Evolutionary conservation across 2,113 vertebrate species (phyloP), one percentile per base, ranked within the genome.

Genomic region (Anoura caudifer): DNA sequence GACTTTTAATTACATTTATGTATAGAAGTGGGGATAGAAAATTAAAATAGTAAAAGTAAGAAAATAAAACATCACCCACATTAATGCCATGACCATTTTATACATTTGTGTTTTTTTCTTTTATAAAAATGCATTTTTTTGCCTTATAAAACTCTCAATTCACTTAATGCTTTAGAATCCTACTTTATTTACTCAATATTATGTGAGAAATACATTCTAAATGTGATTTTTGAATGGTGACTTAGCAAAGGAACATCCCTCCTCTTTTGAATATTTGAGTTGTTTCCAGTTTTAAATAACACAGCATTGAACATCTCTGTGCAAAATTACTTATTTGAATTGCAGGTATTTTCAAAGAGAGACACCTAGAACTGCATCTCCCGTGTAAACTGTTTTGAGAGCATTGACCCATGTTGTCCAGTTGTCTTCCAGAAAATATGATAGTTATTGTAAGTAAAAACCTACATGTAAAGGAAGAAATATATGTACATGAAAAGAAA

Each of bases 1-100:
- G 47, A 28, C 70, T 87, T 83, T 97, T 92, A 95, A 95, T 96
- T 93, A 73, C 7, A 70, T 56, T 24, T 31, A 28, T 41, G 11
- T 80, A 72, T 59, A 76, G 61, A 12, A 19, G 7, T 38, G 13
- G 45, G 10, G 7, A 15, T 56, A 7, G 28, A 85, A 52, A 67
- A 52, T 73, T 31, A 28, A 59, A 72, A 75, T n/a, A 45, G 14
- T 76, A 50, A 56, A 87, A 90, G 61, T 54, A 87, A 87, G 70
- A 85, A 79, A 56, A 65, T 12, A 85, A 89, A 86, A 69, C 20
- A 63, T 14, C 2, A 0, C 7, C 24, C 52, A 54, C 33, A 24
- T 80, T 47, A 59, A 59, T 59, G 14, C 3, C 45, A 31, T 5
- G 41, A 16, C 20, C 38, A 16, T 92, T 86, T 95, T 75, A 75